Evolutionary conservation across 2,888 invertebrate genomes (phyloP).

Genomic region (Hypena proboscidalis): DNA sequence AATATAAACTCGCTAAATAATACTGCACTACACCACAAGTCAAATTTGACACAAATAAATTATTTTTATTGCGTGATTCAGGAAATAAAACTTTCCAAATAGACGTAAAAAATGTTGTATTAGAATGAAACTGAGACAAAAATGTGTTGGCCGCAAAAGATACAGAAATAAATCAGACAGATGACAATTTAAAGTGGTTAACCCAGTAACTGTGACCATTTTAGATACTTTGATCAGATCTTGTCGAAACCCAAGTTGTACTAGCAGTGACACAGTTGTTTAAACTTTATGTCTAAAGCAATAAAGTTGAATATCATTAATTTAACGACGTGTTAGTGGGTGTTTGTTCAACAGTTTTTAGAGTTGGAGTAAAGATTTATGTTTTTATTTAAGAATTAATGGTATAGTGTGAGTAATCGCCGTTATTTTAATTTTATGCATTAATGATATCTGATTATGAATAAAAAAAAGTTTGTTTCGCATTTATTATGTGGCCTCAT

Average conservation of each 20-base stretch:
- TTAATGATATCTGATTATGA: constrained; percentile 67
- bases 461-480: constrained; percentile 45
- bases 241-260: constrained; percentile 75
- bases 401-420: constrained; percentile 75
- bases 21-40: constrained; percentile 16
- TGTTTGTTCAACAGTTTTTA: constrained; percentile 79
- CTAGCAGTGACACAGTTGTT: constrained; percentile 42
- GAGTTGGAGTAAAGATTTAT: constrained; percentile 78
- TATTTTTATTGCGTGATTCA: constrained; percentile 42
- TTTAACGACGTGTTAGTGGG: constrained; percentile 64
- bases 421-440: constrained; percentile 79
- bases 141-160: constrained; percentile 81
- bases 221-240: constrained; percentile 85
- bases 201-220: constrained; percentile 86
- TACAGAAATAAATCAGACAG: constrained; percentile 85
- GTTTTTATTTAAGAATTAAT: constrained; percentile 84
- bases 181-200: constrained; percentile 87
- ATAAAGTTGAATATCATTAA: constrained; percentile 62
- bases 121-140: constrained; percentile 65
- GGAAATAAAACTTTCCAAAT: constrained; percentile 52
- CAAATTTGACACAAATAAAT: constrained; percentile 35
- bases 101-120: constrained; percentile 47
- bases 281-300: constrained; percentile 38
- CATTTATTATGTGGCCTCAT: constrained; percentile 39
- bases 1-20: constrained; percentile 12